phyloP scores from a whole-genome alignment of 2,797 vertebrate genomes.

The Chaetophractus vellerosus region DNA sequence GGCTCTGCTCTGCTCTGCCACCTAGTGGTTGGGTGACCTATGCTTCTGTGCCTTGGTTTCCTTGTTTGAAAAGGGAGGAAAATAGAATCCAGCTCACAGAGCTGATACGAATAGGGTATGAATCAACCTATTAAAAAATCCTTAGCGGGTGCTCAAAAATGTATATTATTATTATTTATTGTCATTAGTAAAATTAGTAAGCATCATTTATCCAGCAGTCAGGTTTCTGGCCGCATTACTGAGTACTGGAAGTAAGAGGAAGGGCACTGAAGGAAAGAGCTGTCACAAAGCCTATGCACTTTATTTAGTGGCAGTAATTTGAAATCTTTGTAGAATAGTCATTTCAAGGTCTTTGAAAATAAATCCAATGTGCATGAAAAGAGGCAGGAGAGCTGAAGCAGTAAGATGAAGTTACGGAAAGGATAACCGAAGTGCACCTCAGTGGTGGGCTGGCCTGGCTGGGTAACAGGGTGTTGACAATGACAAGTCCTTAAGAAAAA shows the following conservation, averaged over 20 bases:
- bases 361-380: not conserved
- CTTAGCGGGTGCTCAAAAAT: not conserved
- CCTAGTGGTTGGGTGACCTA: not conserved
- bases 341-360: not conserved
- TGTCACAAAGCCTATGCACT: not conserved
- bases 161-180: too few relatives aligned
- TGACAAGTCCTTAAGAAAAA: not conserved
- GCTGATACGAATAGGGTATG: not conserved
- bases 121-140: not conserved
- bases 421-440: not conserved
- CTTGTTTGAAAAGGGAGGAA: constrained; percentile 25
- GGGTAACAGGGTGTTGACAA: too few relatives aligned
- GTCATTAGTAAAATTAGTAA: not conserved
- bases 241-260: not conserved
- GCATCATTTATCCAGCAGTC: not conserved
- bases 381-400: not conserved
- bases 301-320: not conserved
- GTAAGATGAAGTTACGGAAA: not conserved
- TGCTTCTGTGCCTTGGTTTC: not conserved
- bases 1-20: not conserved
- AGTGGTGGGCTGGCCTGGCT: accelerated
- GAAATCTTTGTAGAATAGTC: not conserved
- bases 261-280: not conserved
- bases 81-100: not conserved
- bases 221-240: not conserved